These are phyloP conservation scores for Anarrhichthys ocellatus DNA, from an alignment of 2,113 vertebrate species.

Conservation along the genomic window DNA sequence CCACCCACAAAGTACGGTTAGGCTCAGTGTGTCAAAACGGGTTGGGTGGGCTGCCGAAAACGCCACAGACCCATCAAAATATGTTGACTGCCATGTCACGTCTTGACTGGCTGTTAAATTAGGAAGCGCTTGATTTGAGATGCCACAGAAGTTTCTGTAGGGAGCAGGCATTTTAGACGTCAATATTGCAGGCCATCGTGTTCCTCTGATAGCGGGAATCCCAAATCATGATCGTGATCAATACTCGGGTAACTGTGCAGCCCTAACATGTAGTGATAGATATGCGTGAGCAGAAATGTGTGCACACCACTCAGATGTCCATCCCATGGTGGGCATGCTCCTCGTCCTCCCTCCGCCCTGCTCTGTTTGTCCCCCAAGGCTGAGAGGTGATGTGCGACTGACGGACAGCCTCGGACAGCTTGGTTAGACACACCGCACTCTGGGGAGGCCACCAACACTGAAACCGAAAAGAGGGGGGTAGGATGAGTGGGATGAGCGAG, in stretches of 20 bases:
- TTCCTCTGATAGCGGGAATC: background rate
- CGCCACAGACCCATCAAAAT: too few relatives aligned
- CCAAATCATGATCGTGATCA: background rate
- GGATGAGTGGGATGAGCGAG: slow-evolving; percentile 9
- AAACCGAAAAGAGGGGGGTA: slow-evolving; percentile 31
- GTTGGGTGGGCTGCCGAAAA: too few relatives aligned
- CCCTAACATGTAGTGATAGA: background rate
- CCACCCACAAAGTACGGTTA: too few relatives aligned
- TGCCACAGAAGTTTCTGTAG: too few relatives aligned
- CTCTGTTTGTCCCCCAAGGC: slow-evolving; percentile 58
- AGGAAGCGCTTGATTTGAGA: too few relatives aligned
- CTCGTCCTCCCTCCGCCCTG: slow-evolving; percentile 29
- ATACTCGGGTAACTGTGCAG: background rate
- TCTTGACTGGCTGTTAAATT: too few relatives aligned
- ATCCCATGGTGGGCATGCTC: slow-evolving; percentile 23
- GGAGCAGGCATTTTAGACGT: background rate
- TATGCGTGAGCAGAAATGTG: slow-evolving; percentile 2
- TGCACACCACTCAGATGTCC: slow-evolving; percentile 16
- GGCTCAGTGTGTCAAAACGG: too few relatives aligned
- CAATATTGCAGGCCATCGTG: background rate
- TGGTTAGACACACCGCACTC: slow-evolving; percentile 75
- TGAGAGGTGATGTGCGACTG: slow-evolving; percentile 75
- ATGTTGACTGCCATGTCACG: too few relatives aligned
- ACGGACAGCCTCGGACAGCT: slow-evolving; percentile 77
- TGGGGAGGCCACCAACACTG: slow-evolving; percentile 66